phyloP scores from a whole-genome alignment of 2,113 vertebrate species.

The Cyprinus carpio region DNA sequence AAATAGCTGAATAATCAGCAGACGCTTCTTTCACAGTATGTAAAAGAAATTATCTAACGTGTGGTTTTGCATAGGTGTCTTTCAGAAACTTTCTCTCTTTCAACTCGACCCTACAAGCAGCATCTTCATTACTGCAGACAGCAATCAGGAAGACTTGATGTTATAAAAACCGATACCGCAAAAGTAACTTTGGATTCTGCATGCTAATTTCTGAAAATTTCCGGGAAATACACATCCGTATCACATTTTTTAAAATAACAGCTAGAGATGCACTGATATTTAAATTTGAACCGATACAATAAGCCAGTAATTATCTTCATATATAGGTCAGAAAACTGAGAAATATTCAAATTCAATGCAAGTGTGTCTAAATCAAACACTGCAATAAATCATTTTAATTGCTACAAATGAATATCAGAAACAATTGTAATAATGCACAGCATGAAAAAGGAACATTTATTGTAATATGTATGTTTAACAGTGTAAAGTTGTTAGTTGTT shows the following conservation, averaged over 20 bases:
- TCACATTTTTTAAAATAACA: not conserved
- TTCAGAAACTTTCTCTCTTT: conserved; percentile 85
- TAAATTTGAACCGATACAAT: not conserved
- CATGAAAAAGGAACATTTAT: not conserved
- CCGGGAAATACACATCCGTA: not conserved
- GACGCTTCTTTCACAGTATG: not conserved
- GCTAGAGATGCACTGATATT: not conserved
- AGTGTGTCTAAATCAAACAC: not conserved
- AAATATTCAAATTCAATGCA: not conserved
- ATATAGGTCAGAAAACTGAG: not conserved
- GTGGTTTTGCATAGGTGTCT: conserved; percentile 23
- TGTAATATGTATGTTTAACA: not conserved
- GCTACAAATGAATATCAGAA: not conserved
- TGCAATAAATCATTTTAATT: not conserved
- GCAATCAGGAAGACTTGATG: conserved; percentile 81
- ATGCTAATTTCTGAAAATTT: not conserved
- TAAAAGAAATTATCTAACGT: not conserved
- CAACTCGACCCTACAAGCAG: conserved; percentile 71
- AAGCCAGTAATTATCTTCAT: not conserved
- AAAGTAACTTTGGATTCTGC: conserved; percentile 72
- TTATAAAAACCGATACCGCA: conserved; percentile 61
- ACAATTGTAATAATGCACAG: not conserved
- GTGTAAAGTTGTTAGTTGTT: too few species aligned
- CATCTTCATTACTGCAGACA: conserved; percentile 78
- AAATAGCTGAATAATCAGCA: too few species aligned